A percentile compares a stretch with the other conserved stretches of the same genome.
These are phyloP conservation scores for Cebidichthys violaceus DNA, from an alignment of 2,113 vertebrate genomes.

Conservation along the genomic window DNA sequence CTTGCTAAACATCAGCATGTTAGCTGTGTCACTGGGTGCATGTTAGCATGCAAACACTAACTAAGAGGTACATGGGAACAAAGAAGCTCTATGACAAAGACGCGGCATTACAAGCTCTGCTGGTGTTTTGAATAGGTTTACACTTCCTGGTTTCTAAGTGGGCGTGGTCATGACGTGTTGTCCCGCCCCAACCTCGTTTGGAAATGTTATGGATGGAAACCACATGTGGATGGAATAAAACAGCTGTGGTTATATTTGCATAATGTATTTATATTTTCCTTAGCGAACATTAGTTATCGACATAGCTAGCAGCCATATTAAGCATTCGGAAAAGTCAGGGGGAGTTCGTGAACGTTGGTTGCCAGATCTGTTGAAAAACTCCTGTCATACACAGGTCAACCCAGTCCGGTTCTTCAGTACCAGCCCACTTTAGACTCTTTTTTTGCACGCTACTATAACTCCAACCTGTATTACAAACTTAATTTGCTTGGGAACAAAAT, in stretches of 20 bases:
- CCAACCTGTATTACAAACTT: not conserved
- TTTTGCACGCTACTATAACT: not conserved
- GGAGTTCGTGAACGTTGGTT: not conserved
- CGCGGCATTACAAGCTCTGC: not conserved
- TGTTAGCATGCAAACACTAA: not conserved
- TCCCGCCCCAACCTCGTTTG: too few species aligned
- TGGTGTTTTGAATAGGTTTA: too few species aligned
- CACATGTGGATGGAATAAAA: not conserved
- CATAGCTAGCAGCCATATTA: not conserved
- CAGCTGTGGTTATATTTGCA: not conserved
- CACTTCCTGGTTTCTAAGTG: too few species aligned
- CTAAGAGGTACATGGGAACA: not conserved
- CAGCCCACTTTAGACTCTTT: not conserved
- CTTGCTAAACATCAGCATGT: too few species aligned
- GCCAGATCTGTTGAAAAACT: not conserved
- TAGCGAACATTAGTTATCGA: not conserved
- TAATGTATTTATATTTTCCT: not conserved
- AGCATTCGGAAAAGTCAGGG: not conserved
- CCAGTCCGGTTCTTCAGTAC: not conserved
- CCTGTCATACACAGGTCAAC: not conserved
- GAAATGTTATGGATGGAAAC: not conserved
- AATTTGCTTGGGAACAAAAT: not conserved
- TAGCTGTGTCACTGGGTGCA: too few species aligned
- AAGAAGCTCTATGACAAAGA: not conserved
- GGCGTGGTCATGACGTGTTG: too few species aligned